Conservation (phyloP, 2,797 vertebrate species). For the Eutrigla gurnardus region DNA sequence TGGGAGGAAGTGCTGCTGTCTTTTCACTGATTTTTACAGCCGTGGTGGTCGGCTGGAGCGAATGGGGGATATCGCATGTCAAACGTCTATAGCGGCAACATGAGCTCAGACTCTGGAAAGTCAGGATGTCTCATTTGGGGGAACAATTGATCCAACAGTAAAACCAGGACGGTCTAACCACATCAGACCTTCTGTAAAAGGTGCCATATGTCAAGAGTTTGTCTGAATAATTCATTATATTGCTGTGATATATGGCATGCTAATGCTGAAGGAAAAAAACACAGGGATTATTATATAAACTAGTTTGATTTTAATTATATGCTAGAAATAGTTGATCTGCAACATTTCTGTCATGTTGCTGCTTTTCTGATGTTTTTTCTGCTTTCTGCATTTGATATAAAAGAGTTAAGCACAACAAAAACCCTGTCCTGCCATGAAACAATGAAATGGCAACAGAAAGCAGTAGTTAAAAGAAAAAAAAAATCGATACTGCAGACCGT, state of each 20-base stretch:
- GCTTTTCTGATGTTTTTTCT: neutral
- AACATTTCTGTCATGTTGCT: neutral
- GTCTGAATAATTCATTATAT: slow-evolving; percentile 27
- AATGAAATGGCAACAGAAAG: neutral
- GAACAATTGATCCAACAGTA: slow-evolving; percentile 73
- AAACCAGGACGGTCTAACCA: slow-evolving; percentile 51
- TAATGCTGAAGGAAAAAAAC: neutral
- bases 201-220: slow-evolving; percentile 24
- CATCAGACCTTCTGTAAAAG: slow-evolving; percentile 33
- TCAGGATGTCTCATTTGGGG: slow-evolving; percentile 62
- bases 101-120: slow-evolving; percentile 57
- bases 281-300: neutral
- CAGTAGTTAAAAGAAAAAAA: neutral
- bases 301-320: neutral
- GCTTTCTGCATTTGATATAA: neutral
- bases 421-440: neutral
- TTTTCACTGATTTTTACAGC: slow-evolving; percentile 48
- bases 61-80: slow-evolving; percentile 61
- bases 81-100: slow-evolving; percentile 51
- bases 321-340: neutral
- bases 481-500: neutral
- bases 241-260: neutral
- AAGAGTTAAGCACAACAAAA: neutral
- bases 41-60: slow-evolving; percentile 27
- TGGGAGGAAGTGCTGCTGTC: slow-evolving; percentile 53